phyloP scores from a whole-genome alignment of 2,888 invertebrate genomes.

The Oscheius onirici region DNA sequence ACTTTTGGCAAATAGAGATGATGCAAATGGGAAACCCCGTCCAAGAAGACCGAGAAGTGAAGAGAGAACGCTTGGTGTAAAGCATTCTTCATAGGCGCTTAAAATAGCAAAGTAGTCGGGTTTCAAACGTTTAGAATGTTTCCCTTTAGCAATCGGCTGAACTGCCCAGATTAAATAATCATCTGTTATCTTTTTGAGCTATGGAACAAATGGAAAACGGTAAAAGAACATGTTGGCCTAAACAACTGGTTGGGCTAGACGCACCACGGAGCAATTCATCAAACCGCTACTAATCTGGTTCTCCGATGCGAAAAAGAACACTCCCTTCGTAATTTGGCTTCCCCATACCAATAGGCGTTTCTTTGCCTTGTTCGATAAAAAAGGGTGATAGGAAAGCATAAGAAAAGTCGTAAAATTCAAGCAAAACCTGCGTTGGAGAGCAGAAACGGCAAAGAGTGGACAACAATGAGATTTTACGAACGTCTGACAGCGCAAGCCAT shows the following conservation, averaged over 20 bases:
- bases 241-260: conserved; percentile 13
- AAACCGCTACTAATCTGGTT: conserved; percentile 23
- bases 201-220: background rate
- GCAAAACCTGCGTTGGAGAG: too few species aligned
- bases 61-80: background rate
- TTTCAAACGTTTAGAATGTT: background rate
- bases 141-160: too few species aligned
- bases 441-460: too few species aligned
- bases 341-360: background rate
- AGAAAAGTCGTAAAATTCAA: too few species aligned
- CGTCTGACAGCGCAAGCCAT: too few species aligned
- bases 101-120: background rate
- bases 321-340: background rate
- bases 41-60: background rate
- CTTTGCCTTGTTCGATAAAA: too few species aligned
- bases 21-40: conserved; percentile 14
- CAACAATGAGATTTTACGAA: too few species aligned
- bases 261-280: conserved; percentile 15
- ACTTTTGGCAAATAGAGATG: conserved; percentile 22
- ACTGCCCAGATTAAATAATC: too few species aligned
- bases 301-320: background rate
- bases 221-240: background rate
- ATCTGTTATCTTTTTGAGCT: too few species aligned
- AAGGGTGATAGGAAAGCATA: too few species aligned
- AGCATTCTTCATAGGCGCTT: background rate